Evolutionary conservation across 2,888 invertebrate species (phyloP).

Genomic region (Eilema sororculum): DNA sequence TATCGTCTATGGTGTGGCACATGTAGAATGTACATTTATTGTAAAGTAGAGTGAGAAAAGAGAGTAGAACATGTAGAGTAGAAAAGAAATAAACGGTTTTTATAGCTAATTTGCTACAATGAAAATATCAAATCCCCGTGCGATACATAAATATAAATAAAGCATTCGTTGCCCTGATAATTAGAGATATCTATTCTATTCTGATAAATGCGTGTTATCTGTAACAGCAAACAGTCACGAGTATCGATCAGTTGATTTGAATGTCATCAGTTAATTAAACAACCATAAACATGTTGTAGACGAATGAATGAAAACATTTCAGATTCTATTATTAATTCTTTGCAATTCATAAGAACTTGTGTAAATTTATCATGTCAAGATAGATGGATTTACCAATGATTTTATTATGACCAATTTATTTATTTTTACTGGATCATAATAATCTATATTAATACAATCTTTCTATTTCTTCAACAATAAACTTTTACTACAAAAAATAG

Average conservation of each 20-base stretch:
- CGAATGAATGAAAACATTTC: not conserved
- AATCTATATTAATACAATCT: too few species aligned
- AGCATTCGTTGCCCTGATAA: constrained; percentile 7
- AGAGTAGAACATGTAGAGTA: too few species aligned
- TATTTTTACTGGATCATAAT: not conserved
- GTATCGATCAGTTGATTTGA: constrained; percentile 22
- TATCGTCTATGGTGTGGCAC: constrained; percentile 33
- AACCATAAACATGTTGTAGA: constrained; percentile 6
- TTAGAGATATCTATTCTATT: not conserved
- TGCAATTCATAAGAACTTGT: not conserved
- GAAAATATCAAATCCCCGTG: not conserved
- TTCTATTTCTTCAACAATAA: too few species aligned
- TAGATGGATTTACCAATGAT: not conserved
- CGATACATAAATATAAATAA: constrained; percentile 9
- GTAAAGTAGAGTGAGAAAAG: too few species aligned
- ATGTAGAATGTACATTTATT: not conserved
- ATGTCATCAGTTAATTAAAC: constrained; percentile 19
- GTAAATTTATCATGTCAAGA: not conserved
- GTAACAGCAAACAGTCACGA: constrained; percentile 19
- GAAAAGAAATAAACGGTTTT: not conserved
- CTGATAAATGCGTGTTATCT: constrained; percentile 13
- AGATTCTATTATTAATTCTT: constrained; percentile 4
- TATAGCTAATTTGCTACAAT: not conserved
- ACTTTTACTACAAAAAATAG: too few species aligned
- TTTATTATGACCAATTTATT: not conserved